Evolutionary conservation across 2,797 vertebrate genomes (phyloP), one percentile per base, ranked within the genome.

Genomic region (Fistularia tabacaria): DNA sequence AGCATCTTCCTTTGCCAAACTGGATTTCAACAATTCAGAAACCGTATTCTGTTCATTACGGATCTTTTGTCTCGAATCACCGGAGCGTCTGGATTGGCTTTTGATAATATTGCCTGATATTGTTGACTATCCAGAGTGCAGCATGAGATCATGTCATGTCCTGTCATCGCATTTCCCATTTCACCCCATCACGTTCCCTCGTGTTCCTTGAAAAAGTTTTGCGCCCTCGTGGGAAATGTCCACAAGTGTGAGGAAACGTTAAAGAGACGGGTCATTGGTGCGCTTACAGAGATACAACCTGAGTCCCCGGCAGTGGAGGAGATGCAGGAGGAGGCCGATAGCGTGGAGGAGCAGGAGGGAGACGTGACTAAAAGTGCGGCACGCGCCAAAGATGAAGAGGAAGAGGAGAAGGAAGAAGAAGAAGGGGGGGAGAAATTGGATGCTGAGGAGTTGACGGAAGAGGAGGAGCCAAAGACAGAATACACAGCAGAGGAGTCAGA

Each of bases 251-350:
- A 56, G 57, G 55, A 25, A 50, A 38, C 14, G 37, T 64, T 74
- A 14, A 52, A 44, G 66, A 74, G 63, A 83, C 55, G 48, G 51
- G 62, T 81, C 82, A 62, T 65, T 85, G 52, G 80, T 86, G 62
- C 83, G 89, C 88, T 91, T 90, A 47, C 90, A 91, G 89, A 90
- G 73, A 76, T 6, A 36, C 45, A 15, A 15, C 45, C 15, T 10
- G 25, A 25, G 25, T 25, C 25, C 2, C 25, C 4, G 77, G 9
- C 44, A 36, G 50, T 73, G 14, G 59, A 69, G 11, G 40, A 57
- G 39, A 14, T 54, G 12, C 1, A 25, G 7, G 49, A 55, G 10
- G 50, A 53, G 3, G 38, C 45, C 43, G 40, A 66, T 49, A 51
- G 69, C 1, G 3, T 10, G 1, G 59, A 78, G 7, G 52, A 76